Base-by-base conservation (phyloP, 2,888 invertebrate genomes). In the Ferrisia virgata region DNA sequence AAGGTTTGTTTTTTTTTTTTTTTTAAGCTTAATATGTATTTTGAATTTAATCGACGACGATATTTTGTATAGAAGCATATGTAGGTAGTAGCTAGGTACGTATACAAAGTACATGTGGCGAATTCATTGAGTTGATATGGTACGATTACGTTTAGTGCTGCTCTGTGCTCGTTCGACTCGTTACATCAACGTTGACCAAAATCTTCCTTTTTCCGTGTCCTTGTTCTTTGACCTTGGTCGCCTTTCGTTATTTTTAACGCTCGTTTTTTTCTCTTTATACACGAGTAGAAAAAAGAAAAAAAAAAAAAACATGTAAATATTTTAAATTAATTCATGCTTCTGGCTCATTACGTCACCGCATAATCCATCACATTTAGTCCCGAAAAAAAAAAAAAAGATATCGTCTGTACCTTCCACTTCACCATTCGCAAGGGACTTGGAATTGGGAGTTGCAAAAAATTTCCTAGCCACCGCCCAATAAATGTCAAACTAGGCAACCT, bases 211-310 rank as follows among this genome's bases (percentile, higher is more conserved):
- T 64, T 64, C 58, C 58, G 28, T 25, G 58, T 64, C 58, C 58
- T 64, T 64, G 58, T 13, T 64, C 58, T 64, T 64, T 64, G 58
- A 64, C 58, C 58, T 64, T 64, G 58, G 58, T 64, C 58, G 58
- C 58, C 58, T 64, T 64, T 64, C 58, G 58, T 64, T 64, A 64
- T 64, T 64, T 64, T 64, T 43, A 43, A 43, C 43, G 43, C 43
- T 53, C 53, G 53, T 53, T 53, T n/a, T n/a, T n/a, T 53, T 53
- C 53, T 53, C 53, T 53, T 22, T 18, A 13, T 40, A 53, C 53
- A 53, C 53, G 53, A 53, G n/a, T 22, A 2, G 22, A 18, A 8
- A 53, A 22, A 53, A 22, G 22, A 53, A 53, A 18, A 53, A 3
- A 18, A 53, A 53, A 53, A 53, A 53, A 53, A 53, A 53, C 18